Conservation (phyloP, 2,113 vertebrate genomes). For the Cygnus atratus region DNA sequence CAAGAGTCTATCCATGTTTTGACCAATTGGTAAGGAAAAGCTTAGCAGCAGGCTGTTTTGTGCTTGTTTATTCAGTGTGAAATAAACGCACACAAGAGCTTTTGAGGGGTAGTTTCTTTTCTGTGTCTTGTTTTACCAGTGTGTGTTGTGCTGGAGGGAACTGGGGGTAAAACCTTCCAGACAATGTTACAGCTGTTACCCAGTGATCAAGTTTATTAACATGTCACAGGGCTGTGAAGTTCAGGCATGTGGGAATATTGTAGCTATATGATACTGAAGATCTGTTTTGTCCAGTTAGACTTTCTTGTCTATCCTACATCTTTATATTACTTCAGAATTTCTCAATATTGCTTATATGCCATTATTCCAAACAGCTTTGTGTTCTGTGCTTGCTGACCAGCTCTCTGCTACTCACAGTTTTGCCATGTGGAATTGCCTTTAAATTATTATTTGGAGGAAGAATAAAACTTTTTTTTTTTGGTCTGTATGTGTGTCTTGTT, state of each 20-base stretch:
- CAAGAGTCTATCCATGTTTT: constrained; percentile 51
- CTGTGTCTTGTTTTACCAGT: constrained; percentile 30
- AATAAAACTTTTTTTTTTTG: neutral
- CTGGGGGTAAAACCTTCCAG: neutral
- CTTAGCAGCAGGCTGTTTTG: constrained; percentile 36
- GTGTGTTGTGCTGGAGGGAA: neutral
- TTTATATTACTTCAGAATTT: neutral
- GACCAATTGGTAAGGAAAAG: constrained; percentile 51
- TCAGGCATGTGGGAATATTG: neutral
- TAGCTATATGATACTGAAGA: neutral
- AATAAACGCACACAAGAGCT: constrained; percentile 61
- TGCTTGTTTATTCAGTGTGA: constrained; percentile 51
- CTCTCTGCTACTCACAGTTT: neutral
- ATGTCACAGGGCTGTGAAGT: neutral
- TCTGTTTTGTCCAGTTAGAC: neutral
- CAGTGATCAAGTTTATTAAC: neutral
- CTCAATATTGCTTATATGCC: neutral
- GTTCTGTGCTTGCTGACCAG: neutral
- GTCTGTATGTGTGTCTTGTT: neutral
- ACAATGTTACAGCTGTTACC: neutral
- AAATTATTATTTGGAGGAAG: neutral
- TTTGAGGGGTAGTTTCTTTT: constrained; percentile 37
- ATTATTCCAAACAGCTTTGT: neutral
- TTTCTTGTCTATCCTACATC: neutral
- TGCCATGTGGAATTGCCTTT: neutral